These are phyloP conservation scores for Notarius lentiginosus DNA, from an alignment of 2,113 vertebrate genomes.

Conservation along the genomic window DNA sequence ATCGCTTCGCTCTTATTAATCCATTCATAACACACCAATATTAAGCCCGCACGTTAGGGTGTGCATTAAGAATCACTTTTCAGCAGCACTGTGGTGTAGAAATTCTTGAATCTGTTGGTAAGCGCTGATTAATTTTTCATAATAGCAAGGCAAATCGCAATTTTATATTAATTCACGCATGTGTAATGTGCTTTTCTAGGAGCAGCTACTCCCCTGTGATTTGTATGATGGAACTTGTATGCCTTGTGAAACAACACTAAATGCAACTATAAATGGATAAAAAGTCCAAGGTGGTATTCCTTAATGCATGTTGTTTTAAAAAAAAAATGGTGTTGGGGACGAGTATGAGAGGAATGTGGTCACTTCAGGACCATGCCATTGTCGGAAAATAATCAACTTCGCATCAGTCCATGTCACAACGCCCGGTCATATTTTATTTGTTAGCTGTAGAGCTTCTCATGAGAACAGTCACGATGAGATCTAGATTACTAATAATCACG, in stretches of 20 bases:
- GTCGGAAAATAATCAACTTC: no score
- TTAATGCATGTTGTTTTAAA: no score
- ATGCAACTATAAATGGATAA: not conserved
- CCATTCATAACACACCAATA: slow-evolving; percentile 12
- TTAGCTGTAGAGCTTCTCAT: no score
- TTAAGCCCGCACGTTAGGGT: not conserved
- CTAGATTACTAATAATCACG: no score
- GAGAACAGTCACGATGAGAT: no score
- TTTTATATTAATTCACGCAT: not conserved
- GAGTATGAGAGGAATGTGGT: no score
- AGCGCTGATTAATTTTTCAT: not conserved
- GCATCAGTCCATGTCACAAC: no score
- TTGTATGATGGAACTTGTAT: not conserved
- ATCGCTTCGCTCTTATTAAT: not conserved
- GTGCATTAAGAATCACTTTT: not conserved
- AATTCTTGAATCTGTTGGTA: not conserved
- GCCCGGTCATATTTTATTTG: no score
- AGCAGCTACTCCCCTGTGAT: not conserved
- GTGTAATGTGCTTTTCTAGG: not conserved
- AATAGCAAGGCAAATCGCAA: not conserved
- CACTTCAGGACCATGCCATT: no score
- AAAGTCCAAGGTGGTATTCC: not conserved
- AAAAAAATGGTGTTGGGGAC: no score
- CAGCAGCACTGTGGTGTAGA: not conserved
- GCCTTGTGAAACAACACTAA: not conserved